These are phyloP conservation scores for Synanthedon andrenaeformis DNA, from an alignment of 2,888 invertebrate species.

Conservation along the genomic window DNA sequence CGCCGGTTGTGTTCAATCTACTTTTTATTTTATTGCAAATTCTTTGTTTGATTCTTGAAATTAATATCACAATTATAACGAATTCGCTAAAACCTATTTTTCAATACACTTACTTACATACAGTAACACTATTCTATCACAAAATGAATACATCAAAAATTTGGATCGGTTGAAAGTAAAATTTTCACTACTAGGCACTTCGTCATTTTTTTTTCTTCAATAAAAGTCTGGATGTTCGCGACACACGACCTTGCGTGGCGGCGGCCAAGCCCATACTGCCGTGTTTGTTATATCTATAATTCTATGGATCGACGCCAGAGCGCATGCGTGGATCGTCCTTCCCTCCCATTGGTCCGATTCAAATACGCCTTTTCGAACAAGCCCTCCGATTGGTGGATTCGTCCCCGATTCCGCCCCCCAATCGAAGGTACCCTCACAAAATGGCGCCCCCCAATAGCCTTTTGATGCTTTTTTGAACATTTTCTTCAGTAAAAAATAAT, in stretches of 20 bases:
- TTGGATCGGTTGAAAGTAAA: slow-evolving; percentile 6
- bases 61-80: not conserved
- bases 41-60: slow-evolving; percentile 5
- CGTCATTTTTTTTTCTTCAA: slow-evolving; percentile 40
- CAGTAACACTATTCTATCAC: slow-evolving; percentile 13
- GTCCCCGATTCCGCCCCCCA: slow-evolving; percentile 55
- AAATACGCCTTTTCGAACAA: slow-evolving; percentile 49
- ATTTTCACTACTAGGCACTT: slow-evolving; percentile 50
- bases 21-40: not conserved
- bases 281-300: slow-evolving; percentile 61
- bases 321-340: slow-evolving; percentile 52
- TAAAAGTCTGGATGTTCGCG: slow-evolving; percentile 24
- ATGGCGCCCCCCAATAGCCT: slow-evolving; percentile 66
- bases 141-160: slow-evolving; percentile 34
- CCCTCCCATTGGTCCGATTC: slow-evolving; percentile 35
- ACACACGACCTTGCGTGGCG: slow-evolving; percentile 42
- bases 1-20: slow-evolving; percentile 1
- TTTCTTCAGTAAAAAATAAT: slow-evolving; percentile 68
- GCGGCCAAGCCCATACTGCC: slow-evolving; percentile 64
- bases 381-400: slow-evolving; percentile 32
- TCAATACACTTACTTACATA: not conserved
- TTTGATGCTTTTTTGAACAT: slow-evolving; percentile 67
- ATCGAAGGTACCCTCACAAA: slow-evolving; percentile 55
- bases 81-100: not conserved
- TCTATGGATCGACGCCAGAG: slow-evolving; percentile 62